These are phyloP conservation scores for Caenorhabditis drosophilae DNA, from an alignment of 2,888 invertebrate genomes.

Conservation along the genomic window DNA sequence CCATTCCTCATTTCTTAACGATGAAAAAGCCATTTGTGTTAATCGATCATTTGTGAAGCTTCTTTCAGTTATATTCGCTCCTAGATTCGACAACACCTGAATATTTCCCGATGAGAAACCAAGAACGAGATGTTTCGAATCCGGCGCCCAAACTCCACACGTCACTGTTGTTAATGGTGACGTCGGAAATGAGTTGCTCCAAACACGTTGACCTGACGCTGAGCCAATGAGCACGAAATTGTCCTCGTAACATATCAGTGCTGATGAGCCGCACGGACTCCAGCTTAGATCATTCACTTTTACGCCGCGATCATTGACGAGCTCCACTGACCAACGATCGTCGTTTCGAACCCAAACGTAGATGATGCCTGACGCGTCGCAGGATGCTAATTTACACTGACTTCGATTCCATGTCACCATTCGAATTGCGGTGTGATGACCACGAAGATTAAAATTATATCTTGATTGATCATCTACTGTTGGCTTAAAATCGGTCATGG, in stretches of 20 bases:
- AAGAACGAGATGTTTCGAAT: slow-evolving; percentile 80
- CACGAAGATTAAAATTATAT: slow-evolving; percentile 89
- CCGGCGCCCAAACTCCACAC: slow-evolving; percentile 96
- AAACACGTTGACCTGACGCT: slow-evolving; percentile 77
- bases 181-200: slow-evolving; percentile 89
- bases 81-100: slow-evolving; percentile 59
- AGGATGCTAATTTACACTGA: slow-evolving; percentile 94
- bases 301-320: slow-evolving; percentile 95
- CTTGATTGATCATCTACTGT: slow-evolving; percentile 42
- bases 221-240: slow-evolving; percentile 92
- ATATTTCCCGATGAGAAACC: slow-evolving; percentile 61
- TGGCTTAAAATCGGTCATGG: slow-evolving; percentile 54
- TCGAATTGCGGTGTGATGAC: slow-evolving; percentile 77
- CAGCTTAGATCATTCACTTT: slow-evolving; percentile 97
- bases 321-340: slow-evolving; percentile 96
- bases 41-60: slow-evolving; percentile 48
- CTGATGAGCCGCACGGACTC: slow-evolving; percentile 98
- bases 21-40: slow-evolving; percentile 52
- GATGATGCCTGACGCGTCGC: slow-evolving; percentile 89
- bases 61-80: slow-evolving; percentile 60
- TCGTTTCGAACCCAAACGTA: slow-evolving; percentile 99
- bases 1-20: slow-evolving; percentile 52
- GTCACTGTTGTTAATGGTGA: slow-evolving; percentile 75
- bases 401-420: slow-evolving; percentile 95
- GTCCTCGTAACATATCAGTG: slow-evolving; percentile 95